A percentile compares a stretch with the other conserved stretches of the same genome.
These are phyloP conservation scores for Hyla sarda DNA, from an alignment of 2,113 vertebrate genomes.

Conservation along the genomic window DNA sequence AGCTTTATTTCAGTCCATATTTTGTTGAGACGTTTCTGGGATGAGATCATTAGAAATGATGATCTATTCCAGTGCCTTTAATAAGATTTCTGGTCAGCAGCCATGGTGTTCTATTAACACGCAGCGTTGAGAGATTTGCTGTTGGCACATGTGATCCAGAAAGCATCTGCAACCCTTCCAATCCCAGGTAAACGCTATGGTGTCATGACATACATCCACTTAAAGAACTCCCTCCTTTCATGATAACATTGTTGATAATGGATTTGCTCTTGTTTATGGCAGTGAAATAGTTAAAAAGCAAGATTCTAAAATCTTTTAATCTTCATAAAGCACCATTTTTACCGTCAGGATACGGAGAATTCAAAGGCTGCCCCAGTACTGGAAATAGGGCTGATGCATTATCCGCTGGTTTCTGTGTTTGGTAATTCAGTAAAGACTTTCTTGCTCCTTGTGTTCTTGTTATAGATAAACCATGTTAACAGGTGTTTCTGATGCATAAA, in stretches of 20 bases:
- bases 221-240: background rate
- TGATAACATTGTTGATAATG: background rate
- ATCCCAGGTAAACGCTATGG: background rate
- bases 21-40: slow-evolving; percentile 10
- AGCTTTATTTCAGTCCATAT: slow-evolving; percentile 42
- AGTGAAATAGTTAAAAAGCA: slow-evolving; percentile 25
- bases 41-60: slow-evolving; percentile 34
- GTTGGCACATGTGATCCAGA: slow-evolving; percentile 3
- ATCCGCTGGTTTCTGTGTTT: background rate
- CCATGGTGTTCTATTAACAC: background rate
- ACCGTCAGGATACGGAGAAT: background rate
- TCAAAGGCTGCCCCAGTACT: background rate
- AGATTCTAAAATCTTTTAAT: background rate
- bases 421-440: slow-evolving; percentile 26
- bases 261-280: background rate
- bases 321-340: slow-evolving; percentile 1
- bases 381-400: background rate
- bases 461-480: too few species aligned
- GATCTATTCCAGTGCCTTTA: slow-evolving; percentile 31
- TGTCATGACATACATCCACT: background rate
- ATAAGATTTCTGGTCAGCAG: slow-evolving; percentile 43
- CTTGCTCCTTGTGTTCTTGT: background rate
- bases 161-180: slow-evolving; percentile 9
- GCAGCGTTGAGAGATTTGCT: slow-evolving; percentile 9
- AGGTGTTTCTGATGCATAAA: background rate